These are phyloP conservation scores for Griposia aprilina DNA, from an alignment of 2,888 invertebrate species.

Conservation along the genomic window DNA sequence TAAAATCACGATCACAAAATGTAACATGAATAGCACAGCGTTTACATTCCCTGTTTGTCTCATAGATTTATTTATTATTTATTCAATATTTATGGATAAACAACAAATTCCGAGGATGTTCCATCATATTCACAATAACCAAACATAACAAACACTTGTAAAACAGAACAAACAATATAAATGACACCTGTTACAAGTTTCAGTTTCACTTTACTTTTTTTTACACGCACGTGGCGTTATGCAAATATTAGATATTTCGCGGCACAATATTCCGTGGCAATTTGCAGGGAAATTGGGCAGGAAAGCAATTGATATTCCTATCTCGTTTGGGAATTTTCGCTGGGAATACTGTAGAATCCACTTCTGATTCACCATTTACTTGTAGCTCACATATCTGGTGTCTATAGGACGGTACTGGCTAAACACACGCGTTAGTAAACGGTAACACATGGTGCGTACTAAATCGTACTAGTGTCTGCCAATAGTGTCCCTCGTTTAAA, in stretches of 20 bases:
- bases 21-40: slow-evolving; percentile 5
- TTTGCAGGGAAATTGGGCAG: slow-evolving; percentile 87
- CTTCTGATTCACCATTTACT: slow-evolving; percentile 82
- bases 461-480: slow-evolving; percentile 54
- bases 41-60: slow-evolving; percentile 37
- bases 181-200: slow-evolving; percentile 84
- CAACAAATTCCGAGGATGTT: slow-evolving; percentile 58
- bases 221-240: slow-evolving; percentile 76
- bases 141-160: slow-evolving; percentile 69
- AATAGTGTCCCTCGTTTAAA: slow-evolving; percentile 44
- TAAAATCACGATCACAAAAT: slow-evolving; percentile 33
- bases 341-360: slow-evolving; percentile 80
- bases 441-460: slow-evolving; percentile 57
- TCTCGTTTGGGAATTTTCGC: slow-evolving; percentile 86
- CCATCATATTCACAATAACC: slow-evolving; percentile 69
- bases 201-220: slow-evolving; percentile 84
- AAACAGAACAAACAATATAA: slow-evolving; percentile 80
- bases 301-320: slow-evolving; percentile 87
- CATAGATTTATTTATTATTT: slow-evolving; percentile 33
- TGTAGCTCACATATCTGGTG: slow-evolving; percentile 70
- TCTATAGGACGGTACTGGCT: slow-evolving; percentile 68
- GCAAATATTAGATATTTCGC: slow-evolving; percentile 85
- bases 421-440: slow-evolving; percentile 64
- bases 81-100: slow-evolving; percentile 34
- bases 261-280: slow-evolving; percentile 86